Conservation (phyloP, 2,113 vertebrate species). For the human region GRCh38 chr2:75155501-75156000, state of each 20-base stretch:
- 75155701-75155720: not conserved
- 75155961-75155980: not conserved
- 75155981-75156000: not conserved
- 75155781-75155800: not conserved
- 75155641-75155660: not conserved
- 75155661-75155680: not conserved
- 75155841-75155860: conserved; percentile 34
- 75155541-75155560: not conserved
- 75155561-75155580: not conserved
- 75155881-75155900: not conserved
- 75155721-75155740: not conserved
- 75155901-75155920: not conserved
- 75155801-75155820: not conserved
- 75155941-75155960: not conserved
- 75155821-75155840: not conserved
- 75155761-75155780: not conserved
- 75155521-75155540: not conserved
- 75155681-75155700: not conserved
- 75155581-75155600: not conserved
- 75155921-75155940: not conserved
- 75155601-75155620: not conserved
- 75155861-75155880: not conserved
- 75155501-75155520: not conserved
- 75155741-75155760: not conserved
- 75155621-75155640: not conserved